These are phyloP conservation scores for Cyclophora albipunctata DNA, from an alignment of 2,888 invertebrate genomes.

Conservation along the genomic window DNA sequence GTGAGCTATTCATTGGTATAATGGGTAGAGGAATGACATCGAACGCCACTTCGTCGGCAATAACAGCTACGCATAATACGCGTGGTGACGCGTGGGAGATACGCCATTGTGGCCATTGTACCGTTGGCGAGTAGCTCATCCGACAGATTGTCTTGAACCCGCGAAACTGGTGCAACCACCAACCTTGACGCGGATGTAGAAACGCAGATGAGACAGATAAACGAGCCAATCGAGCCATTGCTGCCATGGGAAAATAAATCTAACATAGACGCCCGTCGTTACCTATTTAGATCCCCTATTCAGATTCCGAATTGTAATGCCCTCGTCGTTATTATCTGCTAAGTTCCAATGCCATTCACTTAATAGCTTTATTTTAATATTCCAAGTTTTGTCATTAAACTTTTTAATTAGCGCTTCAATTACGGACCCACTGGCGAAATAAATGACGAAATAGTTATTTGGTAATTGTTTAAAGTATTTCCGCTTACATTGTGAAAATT, in stretches of 20 bases:
- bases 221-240: neutral
- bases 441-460: no score
- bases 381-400: no score
- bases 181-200: conserved; percentile 7
- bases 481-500: no score
- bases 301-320: no score
- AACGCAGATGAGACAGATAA: neutral
- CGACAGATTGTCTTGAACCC: conserved; percentile 17
- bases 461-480: no score
- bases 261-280: no score
- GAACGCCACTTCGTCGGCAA: conserved; percentile 32
- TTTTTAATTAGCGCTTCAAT: no score
- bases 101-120: conserved; percentile 37
- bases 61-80: conserved; percentile 44
- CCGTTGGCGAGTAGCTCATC: conserved; percentile 26
- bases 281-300: no score
- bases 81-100: conserved; percentile 50
- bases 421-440: no score
- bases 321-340: no score
- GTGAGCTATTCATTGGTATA: conserved; percentile 53
- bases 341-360: no score
- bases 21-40: conserved; percentile 40
- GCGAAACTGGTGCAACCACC: conserved; percentile 17
- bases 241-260: neutral
- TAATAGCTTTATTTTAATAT: no score